Evolutionary conservation across 2,797 vertebrate genomes (phyloP).

Genomic region (Euphonia xanthogaster): DNA sequence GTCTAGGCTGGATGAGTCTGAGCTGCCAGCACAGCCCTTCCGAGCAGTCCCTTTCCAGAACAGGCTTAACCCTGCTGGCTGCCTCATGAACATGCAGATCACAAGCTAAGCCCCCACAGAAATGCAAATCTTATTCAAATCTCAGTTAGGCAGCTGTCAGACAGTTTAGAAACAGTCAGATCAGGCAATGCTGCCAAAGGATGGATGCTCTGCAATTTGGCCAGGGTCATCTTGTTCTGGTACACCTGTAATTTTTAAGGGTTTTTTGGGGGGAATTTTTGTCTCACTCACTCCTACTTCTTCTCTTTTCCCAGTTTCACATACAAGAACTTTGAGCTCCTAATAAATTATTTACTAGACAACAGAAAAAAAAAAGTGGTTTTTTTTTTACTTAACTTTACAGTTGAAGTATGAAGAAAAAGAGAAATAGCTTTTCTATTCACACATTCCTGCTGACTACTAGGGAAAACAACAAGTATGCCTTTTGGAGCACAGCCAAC

Average conservation of each 20-base stretch:
- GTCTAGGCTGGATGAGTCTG: accelerated
- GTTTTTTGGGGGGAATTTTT: background rate
- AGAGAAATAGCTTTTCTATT: background rate
- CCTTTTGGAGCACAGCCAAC: background rate
- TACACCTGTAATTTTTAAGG: background rate
- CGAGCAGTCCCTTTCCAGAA: background rate
- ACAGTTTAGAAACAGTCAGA: background rate
- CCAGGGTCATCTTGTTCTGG: background rate
- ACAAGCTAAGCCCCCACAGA: background rate
- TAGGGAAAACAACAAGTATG: background rate
- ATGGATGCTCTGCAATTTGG: background rate
- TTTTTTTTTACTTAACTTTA: background rate
- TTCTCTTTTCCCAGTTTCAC: background rate
- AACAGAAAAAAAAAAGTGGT: accelerated
- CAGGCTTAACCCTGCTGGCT: background rate
- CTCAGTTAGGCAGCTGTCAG: background rate
- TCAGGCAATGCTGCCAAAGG: background rate
- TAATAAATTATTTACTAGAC: background rate
- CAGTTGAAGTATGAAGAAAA: accelerated
- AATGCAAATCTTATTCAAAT: constrained; percentile 28
- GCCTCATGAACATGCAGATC: constrained; percentile 19
- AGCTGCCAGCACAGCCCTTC: background rate
- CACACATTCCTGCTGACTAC: accelerated
- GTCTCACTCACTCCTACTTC: background rate
- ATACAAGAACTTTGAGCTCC: background rate